Evolutionary conservation across 1,140 invertebrate species (phyloP).

Genomic region (Drosophila jambulina): DNA sequence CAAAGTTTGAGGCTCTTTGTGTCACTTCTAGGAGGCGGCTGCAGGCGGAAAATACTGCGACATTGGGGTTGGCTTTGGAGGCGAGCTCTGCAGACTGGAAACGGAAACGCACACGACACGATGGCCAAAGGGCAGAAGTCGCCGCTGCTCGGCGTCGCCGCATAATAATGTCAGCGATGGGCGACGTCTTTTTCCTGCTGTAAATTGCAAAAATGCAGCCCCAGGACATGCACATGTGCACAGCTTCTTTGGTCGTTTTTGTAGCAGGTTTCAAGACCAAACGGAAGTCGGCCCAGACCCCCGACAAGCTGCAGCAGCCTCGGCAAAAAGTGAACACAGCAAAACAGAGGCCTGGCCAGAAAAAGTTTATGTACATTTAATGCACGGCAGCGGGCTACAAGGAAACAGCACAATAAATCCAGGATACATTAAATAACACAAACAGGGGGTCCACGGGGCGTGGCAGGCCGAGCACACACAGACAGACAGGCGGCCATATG

Average conservation of each 20-base stretch:
- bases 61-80: not conserved
- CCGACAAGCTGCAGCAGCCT: constrained; percentile 52
- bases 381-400: constrained; percentile 72
- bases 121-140: constrained; percentile 70
- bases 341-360: constrained; percentile 50
- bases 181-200: constrained; percentile 80
- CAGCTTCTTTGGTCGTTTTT: constrained; percentile 52
- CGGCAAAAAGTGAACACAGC: constrained; percentile 27
- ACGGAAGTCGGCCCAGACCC: constrained; percentile 59
- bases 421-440: constrained; percentile 83
- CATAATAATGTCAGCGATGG: constrained; percentile 81
- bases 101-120: constrained; percentile 67
- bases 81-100: constrained; percentile 13
- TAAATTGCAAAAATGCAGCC: constrained; percentile 78
- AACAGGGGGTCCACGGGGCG: constrained; percentile 23
- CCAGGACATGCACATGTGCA: constrained; percentile 44
- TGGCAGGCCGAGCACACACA: constrained; percentile 27
- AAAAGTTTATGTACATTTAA: constrained; percentile 80
- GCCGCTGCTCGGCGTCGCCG: constrained; percentile 66
- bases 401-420: constrained; percentile 81
- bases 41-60: constrained; percentile 30
- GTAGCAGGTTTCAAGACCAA: constrained; percentile 80
- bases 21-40: constrained; percentile 42
- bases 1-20: constrained; percentile 38
- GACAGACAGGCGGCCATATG: constrained; percentile 54